Conservation (phyloP, 2,888 invertebrate genomes). For the Eupeodes luniger region DNA sequence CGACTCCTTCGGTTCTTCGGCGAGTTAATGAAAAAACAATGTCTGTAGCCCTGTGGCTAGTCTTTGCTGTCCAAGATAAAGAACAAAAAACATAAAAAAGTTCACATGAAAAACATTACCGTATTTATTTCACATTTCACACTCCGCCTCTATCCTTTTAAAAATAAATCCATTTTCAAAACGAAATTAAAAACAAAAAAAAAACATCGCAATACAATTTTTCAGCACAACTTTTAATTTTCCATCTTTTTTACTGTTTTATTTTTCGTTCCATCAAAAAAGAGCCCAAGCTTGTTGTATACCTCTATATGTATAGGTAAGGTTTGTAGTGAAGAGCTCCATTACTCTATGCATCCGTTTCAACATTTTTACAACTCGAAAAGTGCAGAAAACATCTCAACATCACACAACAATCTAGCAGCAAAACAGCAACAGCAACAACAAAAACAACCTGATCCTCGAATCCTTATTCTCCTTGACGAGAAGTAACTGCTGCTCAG, state of each 20-base stretch:
- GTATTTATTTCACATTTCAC: constrained; percentile 53
- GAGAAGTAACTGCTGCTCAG: constrained; percentile 73
- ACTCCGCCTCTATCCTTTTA: not conserved
- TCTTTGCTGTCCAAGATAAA: constrained; percentile 41
- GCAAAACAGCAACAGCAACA: constrained; percentile 52
- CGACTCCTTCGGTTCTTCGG: constrained; percentile 41
- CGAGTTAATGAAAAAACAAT: constrained; percentile 67
- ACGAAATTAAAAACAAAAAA: constrained; percentile 32
- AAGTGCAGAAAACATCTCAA: constrained; percentile 68
- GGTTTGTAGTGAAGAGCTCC: constrained; percentile 51
- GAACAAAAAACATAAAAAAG: not conserved
- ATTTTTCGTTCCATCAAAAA: constrained; percentile 43
- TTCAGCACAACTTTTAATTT: constrained; percentile 73
- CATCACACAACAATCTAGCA: constrained; percentile 42
- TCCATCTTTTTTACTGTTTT: constrained; percentile 69
- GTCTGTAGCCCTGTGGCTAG: constrained; percentile 68
- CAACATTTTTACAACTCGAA: constrained; percentile 64
- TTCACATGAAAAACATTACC: constrained; percentile 62
- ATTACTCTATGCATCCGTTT: constrained; percentile 71
- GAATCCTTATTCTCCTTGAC: constrained; percentile 68
- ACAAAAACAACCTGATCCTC: constrained; percentile 69
- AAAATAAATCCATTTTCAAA: constrained; percentile 36
- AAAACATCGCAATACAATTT: constrained; percentile 64
- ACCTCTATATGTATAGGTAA: too few relatives aligned
- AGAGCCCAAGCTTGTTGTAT: not conserved